Evolutionary conservation across 2,113 vertebrate genomes (phyloP).

Genomic region (Rhinopomastus cyanomelas): DNA sequence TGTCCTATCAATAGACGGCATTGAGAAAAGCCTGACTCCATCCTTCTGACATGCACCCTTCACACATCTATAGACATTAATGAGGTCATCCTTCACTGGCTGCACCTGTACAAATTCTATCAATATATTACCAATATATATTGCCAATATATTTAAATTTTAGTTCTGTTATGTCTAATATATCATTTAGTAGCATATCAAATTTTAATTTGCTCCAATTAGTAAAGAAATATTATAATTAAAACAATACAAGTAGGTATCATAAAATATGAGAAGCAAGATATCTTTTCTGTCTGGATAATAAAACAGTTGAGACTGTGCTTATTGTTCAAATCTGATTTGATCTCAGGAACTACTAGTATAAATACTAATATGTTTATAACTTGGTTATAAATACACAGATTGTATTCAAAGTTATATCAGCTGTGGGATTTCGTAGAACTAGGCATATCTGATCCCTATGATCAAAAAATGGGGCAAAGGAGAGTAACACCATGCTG

Average conservation of each 20-base stretch:
- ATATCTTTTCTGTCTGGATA: not conserved
- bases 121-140: no score
- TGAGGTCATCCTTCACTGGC: no score
- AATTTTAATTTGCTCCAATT: not conserved
- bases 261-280: not conserved
- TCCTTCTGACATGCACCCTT: no score
- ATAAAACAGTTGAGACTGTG: not conserved
- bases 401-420: not conserved
- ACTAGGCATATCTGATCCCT: not conserved
- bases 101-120: no score
- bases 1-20: no score
- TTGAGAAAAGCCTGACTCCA: no score
- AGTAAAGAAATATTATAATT: not conserved
- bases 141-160: no score
- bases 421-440: not conserved
- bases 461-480: not conserved
- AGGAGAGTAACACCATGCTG: not conserved
- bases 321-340: not conserved
- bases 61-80: no score
- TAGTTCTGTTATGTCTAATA: no score
- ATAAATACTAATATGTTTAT: not conserved
- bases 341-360: not conserved
- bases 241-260: not conserved
- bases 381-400: not conserved
- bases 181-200: no score